Conservation (phyloP, 2,888 invertebrate species). For the Clanis bilineata region DNA sequence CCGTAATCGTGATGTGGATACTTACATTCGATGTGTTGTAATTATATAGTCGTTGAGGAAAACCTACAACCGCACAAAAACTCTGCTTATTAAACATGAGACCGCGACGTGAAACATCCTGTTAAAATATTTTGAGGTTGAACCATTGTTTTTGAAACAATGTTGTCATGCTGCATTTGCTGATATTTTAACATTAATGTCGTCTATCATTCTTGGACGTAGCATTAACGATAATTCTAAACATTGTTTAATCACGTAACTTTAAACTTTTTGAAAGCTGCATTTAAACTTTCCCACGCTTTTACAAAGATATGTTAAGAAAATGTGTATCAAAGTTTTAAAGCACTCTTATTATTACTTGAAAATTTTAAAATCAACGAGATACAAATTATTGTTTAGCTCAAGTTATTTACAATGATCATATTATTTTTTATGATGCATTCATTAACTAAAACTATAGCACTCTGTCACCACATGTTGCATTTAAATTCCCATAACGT, state of each 20-base stretch:
- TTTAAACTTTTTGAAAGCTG: background rate
- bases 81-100: background rate
- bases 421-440: background rate
- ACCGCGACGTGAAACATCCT: slow-evolving; percentile 4
- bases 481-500: background rate
- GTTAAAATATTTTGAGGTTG: slow-evolving; percentile 5
- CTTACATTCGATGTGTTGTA: background rate
- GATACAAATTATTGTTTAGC: background rate
- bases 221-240: background rate
- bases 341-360: no score
- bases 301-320: no score
- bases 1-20: slow-evolving; percentile 7
- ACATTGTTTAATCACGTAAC: background rate
- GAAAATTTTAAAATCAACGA: background rate
- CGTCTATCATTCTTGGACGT: no score
- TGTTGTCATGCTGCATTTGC: background rate
- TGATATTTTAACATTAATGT: background rate
- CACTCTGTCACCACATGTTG: background rate
- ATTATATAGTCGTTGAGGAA: slow-evolving; percentile 1
- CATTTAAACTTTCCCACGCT: no score
- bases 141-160: slow-evolving; percentile 1
- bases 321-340: no score
- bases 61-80: slow-evolving; percentile 1
- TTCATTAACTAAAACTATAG: background rate
- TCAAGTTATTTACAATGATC: background rate